Percentiles rank a stretch among this genome's conserved stretches.
phyloP scores from a whole-genome alignment of 1,140 invertebrate genomes.

The Drosophila punjabiensis region DNA sequence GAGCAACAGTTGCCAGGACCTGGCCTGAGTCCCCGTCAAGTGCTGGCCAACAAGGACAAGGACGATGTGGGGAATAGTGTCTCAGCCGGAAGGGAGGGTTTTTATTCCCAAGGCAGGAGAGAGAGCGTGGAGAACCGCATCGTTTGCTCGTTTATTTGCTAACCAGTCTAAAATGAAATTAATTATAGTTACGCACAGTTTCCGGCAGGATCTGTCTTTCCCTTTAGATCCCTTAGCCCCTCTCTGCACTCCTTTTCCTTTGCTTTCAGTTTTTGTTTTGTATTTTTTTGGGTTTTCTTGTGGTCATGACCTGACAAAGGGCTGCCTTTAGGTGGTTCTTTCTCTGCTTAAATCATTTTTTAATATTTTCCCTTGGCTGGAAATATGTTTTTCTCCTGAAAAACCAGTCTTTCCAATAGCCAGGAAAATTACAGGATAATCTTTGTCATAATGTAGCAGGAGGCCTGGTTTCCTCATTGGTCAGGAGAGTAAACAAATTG shows the following conservation, averaged over 20 bases:
- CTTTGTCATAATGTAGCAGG: background rate
- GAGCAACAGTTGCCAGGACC: slow-evolving; percentile 45
- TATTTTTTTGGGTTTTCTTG: background rate
- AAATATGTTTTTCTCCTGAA: background rate
- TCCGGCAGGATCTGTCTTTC: slow-evolving; percentile 17
- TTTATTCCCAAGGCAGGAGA: background rate
- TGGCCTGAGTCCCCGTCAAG: slow-evolving; percentile 25
- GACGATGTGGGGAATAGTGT: slow-evolving; percentile 50
- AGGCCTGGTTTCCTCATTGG: no score
- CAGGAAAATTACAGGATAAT: slow-evolving; percentile 3
- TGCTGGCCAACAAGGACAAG: slow-evolving; percentile 32
- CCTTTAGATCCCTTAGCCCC: background rate
- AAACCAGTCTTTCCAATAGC: background rate
- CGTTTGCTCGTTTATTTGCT: slow-evolving; percentile 83
- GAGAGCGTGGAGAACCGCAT: slow-evolving; percentile 47
- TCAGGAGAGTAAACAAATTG: slow-evolving; percentile 38
- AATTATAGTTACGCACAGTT: slow-evolving; percentile 82
- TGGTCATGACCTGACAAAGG: background rate
- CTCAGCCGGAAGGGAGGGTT: slow-evolving; percentile 6
- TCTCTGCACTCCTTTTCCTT: background rate
- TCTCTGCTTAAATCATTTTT: background rate
- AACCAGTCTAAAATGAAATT: slow-evolving; percentile 84
- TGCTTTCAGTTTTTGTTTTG: background rate
- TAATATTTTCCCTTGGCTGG: background rate
- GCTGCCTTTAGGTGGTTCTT: background rate